These are phyloP conservation scores for Quadriops clusia DNA, from an alignment of 2,888 invertebrate species.

Conservation along the genomic window DNA sequence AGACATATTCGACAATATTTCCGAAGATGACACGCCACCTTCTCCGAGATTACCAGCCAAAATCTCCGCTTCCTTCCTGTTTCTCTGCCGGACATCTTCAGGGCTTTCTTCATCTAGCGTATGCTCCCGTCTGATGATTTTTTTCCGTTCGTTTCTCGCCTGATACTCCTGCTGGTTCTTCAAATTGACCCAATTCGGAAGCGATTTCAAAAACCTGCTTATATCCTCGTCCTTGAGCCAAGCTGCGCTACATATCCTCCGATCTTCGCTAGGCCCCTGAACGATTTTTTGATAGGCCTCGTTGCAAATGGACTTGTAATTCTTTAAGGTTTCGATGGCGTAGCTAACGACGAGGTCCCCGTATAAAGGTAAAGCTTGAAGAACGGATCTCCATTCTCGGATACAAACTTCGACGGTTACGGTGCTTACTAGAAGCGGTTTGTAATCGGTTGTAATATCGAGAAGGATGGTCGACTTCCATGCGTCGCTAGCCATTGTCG, in stretches of 20 bases:
- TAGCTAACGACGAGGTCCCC: slow-evolving; percentile 63
- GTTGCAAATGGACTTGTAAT: slow-evolving; percentile 64
- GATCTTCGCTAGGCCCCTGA: slow-evolving; percentile 65
- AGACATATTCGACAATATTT: slow-evolving; percentile 75
- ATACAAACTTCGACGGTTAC: slow-evolving; percentile 57
- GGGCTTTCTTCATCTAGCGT: slow-evolving; percentile 64
- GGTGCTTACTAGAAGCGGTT: slow-evolving; percentile 60
- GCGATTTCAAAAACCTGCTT: slow-evolving; percentile 75
- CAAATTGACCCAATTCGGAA: slow-evolving; percentile 68
- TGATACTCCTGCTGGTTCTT: slow-evolving; percentile 40
- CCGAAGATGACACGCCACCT: slow-evolving; percentile 69
- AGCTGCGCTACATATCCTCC: slow-evolving; percentile 67
- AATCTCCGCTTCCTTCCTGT: slow-evolving; percentile 84
- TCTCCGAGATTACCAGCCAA: slow-evolving; percentile 80
- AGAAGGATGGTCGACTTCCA: slow-evolving; percentile 66
- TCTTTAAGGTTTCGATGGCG: slow-evolving; percentile 55
- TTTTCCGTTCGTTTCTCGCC: slow-evolving; percentile 31
- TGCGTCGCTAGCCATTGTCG: slow-evolving; percentile 63
- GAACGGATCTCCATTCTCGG: slow-evolving; percentile 52
- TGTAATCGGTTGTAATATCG: slow-evolving; percentile 51
- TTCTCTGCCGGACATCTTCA: slow-evolving; percentile 64
- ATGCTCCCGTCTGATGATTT: slow-evolving; percentile 37
- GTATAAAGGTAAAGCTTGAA: slow-evolving; percentile 61
- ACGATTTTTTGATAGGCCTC: slow-evolving; percentile 64
- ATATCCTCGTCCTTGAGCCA: slow-evolving; percentile 95